Conservation (phyloP, 2,797 vertebrate species). For the Synanceia verrucosa region DNA sequence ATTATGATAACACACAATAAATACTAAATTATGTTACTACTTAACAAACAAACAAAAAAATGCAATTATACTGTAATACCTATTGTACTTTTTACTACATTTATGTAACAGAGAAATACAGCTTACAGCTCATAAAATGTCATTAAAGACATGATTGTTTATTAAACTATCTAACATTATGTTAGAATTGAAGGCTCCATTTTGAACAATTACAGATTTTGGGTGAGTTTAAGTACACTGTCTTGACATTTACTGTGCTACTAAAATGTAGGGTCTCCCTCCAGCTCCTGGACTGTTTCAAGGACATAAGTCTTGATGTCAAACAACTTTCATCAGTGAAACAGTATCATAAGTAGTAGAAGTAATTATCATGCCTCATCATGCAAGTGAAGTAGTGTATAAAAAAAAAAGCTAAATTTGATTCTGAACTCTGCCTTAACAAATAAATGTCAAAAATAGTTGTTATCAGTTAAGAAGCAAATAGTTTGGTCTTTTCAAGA, state of each 20-base stretch:
- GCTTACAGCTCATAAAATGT: too few relatives aligned
- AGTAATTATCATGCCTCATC: background rate
- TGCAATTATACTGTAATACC: too few relatives aligned
- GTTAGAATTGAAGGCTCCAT: background rate
- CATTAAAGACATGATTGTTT: too few relatives aligned
- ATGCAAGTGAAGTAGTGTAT: background rate
- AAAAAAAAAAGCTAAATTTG: background rate
- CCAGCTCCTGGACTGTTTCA: background rate
- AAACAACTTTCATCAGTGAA: background rate
- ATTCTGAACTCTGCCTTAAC: background rate
- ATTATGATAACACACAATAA: too few relatives aligned
- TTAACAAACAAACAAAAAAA: too few relatives aligned
- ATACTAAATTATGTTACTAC: too few relatives aligned
- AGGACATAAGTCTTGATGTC: too few relatives aligned
- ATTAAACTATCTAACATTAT: background rate
- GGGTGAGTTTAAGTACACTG: background rate
- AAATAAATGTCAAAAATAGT: background rate
- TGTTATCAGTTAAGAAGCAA: background rate
- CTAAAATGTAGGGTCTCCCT: background rate
- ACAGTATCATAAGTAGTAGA: background rate
- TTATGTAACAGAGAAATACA: too few relatives aligned
- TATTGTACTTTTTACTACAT: too few relatives aligned
- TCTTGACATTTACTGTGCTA: too few relatives aligned
- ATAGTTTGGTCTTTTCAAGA: background rate
- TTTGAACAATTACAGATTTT: background rate